Conservation (phyloP, 2,888 invertebrate genomes). For the Bombylius major region DNA sequence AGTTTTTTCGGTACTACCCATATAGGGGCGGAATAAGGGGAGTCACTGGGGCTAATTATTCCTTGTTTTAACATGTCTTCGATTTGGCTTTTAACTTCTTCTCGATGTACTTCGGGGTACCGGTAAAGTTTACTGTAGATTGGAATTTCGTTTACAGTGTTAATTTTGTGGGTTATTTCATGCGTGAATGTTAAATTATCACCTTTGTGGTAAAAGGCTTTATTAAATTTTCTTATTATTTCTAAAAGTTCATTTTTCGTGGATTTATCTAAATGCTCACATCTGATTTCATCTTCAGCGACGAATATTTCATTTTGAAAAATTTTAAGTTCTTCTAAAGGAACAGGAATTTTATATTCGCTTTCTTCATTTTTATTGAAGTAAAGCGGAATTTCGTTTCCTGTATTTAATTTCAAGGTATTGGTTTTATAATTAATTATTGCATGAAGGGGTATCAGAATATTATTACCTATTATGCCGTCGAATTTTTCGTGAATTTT, state of each 20-base stretch:
- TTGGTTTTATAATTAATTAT: conserved; percentile 4
- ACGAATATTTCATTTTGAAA: too few species aligned
- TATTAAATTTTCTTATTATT: too few species aligned
- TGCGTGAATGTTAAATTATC: background rate
- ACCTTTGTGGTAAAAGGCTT: too few species aligned
- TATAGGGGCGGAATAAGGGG: conserved; percentile 9
- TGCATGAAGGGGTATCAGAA: background rate
- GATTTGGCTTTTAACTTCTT: background rate
- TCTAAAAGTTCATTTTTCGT: too few species aligned
- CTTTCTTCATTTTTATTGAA: conserved; percentile 7
- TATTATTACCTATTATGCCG: conserved; percentile 2
- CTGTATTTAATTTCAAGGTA: background rate
- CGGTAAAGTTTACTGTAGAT: background rate
- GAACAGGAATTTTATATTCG: background rate
- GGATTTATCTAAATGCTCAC: too few species aligned
- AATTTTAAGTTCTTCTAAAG: background rate
- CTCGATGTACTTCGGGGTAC: background rate
- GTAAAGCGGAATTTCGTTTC: conserved; percentile 3
- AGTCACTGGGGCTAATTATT: background rate
- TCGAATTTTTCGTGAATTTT: conserved; percentile 8
- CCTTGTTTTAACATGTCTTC: background rate
- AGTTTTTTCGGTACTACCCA: background rate
- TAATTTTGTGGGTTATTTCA: background rate
- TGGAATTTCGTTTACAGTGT: background rate
- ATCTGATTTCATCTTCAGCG: too few species aligned